Base-by-base conservation (phyloP, 2,888 invertebrate genomes). In the Lasius platythorax region DNA sequence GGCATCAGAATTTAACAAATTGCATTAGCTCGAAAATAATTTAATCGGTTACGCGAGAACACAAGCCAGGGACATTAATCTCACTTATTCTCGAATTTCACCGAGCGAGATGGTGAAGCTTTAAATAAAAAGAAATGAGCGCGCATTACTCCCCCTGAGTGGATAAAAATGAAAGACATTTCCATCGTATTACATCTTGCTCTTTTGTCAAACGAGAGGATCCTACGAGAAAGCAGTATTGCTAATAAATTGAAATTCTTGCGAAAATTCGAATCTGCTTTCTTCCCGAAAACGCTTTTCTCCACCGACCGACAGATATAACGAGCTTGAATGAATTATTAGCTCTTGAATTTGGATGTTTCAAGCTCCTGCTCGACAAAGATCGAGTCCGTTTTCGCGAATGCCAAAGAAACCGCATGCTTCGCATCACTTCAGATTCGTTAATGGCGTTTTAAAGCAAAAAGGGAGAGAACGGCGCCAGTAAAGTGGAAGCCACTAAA, bases 391-490 rank as follows among this genome's bases (percentile, higher is more conserved):
- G 68, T 43, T 67, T 58, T 78, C 37, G 72, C 37, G 37, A 30
- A 70, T 78, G 56, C 43, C 33, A 37, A 72, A 61, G 73, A 37
- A 79, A 72, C 46, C 79, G 73, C 79, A 5, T 61, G 73, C 46
- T 79, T 76, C 30, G 23, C 43, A 43, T 61, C 46, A 70, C 33
- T 46, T 61, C 61, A 61, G n/a, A 50, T 61, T 79, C 46, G 79
- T 46, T 72, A 79, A 79, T 72, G 53, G 79, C 43, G 58, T 61
- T 23, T 23, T n/a, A 4, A 11, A 9, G 46, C 6, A 79, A 79
- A 72, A 88, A 66, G 74, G 83, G 68, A 53, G 58, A 75, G 81
- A 61, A 40, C 81, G 68, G 46, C 40, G 33, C 64, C 73, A 70
- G 50, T 58, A 63, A 73, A 81, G 61, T 81, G 61, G 18, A 63